Percentiles rank a stretch among this genome's conserved stretches.
Evolutionary conservation across 2,113 vertebrate species (phyloP).

Genomic region (Coptodon rendalli): DNA sequence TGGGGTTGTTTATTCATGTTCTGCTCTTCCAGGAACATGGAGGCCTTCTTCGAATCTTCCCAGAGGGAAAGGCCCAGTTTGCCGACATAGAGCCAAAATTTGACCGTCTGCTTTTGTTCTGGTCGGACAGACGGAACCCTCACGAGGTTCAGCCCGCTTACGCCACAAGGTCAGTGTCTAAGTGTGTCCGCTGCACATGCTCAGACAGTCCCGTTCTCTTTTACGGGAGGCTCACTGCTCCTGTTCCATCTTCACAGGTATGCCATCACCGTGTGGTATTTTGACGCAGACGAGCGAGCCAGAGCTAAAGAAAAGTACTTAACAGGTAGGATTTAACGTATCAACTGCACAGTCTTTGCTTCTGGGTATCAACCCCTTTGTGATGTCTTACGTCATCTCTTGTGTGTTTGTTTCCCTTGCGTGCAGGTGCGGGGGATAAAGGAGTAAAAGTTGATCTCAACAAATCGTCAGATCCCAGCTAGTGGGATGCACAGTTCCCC

Average conservation of each 20-base stretch:
- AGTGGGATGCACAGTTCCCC: constrained; percentile 70
- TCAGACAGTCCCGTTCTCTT: neutral
- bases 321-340: constrained; percentile 76
- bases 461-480: constrained; percentile 84
- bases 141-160: constrained; percentile 97
- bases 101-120: constrained; percentile 95
- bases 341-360: neutral
- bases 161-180: constrained; percentile 80
- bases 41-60: constrained; percentile 96
- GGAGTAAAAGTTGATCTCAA: constrained; percentile 90
- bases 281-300: constrained; percentile 93
- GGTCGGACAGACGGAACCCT: constrained; percentile 97
- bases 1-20: constrained; percentile 15
- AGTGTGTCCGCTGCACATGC: neutral
- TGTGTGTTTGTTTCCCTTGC: neutral
- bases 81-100: constrained; percentile 98
- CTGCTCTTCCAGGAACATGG: constrained; percentile 81
- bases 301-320: constrained; percentile 96
- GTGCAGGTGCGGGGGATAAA: constrained; percentile 82
- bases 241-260: constrained; percentile 75
- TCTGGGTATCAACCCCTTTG: neutral
- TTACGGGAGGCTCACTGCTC: neutral
- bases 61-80: constrained; percentile 95
- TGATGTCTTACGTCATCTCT: neutral
- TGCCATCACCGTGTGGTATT: constrained; percentile 99